Evolutionary conservation across 2,888 invertebrate species (phyloP).

Genomic region (Nomada ferruginata): DNA sequence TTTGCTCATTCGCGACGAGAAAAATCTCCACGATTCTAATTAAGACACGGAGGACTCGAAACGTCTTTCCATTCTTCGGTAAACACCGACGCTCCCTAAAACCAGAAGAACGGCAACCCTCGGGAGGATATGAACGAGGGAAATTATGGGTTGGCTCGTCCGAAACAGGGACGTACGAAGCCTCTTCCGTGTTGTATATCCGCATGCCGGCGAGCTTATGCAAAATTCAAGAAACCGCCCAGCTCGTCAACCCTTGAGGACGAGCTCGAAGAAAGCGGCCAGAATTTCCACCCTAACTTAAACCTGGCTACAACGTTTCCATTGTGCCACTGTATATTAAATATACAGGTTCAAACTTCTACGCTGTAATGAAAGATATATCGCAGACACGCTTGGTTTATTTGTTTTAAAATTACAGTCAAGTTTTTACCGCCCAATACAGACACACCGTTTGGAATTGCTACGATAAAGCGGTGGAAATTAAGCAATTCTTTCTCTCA

Average conservation of each 20-base stretch:
- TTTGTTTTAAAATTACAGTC: too few species aligned
- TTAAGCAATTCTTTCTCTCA: too few species aligned
- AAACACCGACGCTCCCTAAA: neutral
- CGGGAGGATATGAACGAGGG: neutral
- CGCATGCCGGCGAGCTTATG: neutral
- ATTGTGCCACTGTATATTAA: neutral
- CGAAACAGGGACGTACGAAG: neutral
- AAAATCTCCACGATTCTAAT: slow-evolving; percentile 12
- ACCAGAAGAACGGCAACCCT: neutral
- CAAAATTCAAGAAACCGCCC: slow-evolving; percentile 33
- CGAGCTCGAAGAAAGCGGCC: slow-evolving; percentile 1
- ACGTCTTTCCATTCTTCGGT: neutral
- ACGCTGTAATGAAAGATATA: neutral
- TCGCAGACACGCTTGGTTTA: neutral
- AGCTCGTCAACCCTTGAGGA: slow-evolving; percentile 17
- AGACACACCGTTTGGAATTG: too few species aligned
- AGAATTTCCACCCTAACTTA: neutral
- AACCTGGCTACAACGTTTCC: neutral
- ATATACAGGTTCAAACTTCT: neutral
- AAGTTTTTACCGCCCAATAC: too few species aligned
- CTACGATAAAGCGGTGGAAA: too few species aligned
- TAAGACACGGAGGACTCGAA: neutral
- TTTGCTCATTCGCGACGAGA: neutral
- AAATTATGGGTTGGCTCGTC: neutral
- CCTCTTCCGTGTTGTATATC: neutral